These are phyloP conservation scores for Sebastes kiyomatsui DNA, from an alignment of 2,797 vertebrate genomes.

Conservation along the genomic window DNA sequence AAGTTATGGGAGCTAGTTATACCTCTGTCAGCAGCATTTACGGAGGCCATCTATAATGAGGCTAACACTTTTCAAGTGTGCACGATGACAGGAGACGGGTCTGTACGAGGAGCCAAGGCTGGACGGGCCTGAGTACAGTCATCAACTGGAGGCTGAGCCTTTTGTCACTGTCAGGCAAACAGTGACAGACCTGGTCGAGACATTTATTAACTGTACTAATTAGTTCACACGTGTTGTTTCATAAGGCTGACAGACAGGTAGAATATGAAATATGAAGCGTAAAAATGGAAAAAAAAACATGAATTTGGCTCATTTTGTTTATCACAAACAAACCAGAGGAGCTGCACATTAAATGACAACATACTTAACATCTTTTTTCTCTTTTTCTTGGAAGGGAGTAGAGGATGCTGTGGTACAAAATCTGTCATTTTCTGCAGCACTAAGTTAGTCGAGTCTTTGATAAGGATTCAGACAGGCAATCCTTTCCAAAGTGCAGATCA, in stretches of 20 bases:
- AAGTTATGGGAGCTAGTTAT: constrained; percentile 83
- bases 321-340: constrained; percentile 59
- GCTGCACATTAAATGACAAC: constrained; percentile 49
- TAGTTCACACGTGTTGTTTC: constrained; percentile 4
- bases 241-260: constrained; percentile 5
- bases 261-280: background rate
- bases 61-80: constrained; percentile 64
- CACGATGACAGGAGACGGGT: constrained; percentile 64
- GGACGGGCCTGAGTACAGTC: constrained; percentile 51
- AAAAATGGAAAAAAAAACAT: background rate
- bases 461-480: constrained; percentile 83
- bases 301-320: constrained; percentile 40
- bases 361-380: constrained; percentile 56
- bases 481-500: constrained; percentile 86
- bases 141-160: constrained; percentile 57
- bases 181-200: constrained; percentile 12
- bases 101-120: constrained; percentile 59
- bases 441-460: constrained; percentile 79
- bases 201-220: constrained; percentile 42
- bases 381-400: background rate
- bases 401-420: constrained; percentile 61
- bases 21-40: constrained; percentile 85
- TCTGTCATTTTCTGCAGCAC: constrained; percentile 76
- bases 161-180: constrained; percentile 52
- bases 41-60: constrained; percentile 76